Evolutionary conservation across 64 coral and sea anemone genomes (phyloP).

Genomic region (Porites lutea): DNA sequence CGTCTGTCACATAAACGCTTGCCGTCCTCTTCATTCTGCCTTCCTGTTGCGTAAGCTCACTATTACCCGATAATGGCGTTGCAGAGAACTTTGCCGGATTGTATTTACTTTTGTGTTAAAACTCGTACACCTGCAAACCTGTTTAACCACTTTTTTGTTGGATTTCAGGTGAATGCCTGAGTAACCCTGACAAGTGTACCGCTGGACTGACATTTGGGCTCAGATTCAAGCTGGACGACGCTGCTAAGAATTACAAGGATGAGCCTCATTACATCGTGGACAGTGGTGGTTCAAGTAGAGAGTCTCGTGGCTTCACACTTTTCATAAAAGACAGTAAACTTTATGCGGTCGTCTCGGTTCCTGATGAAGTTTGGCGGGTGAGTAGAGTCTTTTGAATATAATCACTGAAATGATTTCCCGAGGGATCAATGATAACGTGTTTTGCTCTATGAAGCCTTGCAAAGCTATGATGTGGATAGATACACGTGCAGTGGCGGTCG

Average conservation of each 20-base stretch:
- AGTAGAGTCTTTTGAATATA: background rate
- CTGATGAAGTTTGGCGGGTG: constrained; percentile 88
- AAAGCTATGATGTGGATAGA: no score
- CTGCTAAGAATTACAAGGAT: constrained; percentile 67
- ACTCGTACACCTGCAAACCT: background rate
- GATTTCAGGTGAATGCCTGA: constrained; percentile 78
- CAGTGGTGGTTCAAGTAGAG: constrained; percentile 82
- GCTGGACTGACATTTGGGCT: constrained; percentile 85
- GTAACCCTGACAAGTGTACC: constrained; percentile 85
- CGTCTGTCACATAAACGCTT: no score
- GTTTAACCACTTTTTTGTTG: background rate
- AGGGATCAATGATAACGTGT: no score
- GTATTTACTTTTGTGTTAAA: no score
- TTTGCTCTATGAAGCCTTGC: no score
- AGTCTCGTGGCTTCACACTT: constrained; percentile 86
- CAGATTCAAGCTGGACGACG: constrained; percentile 92
- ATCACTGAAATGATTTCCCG: no score
- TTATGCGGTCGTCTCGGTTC: constrained; percentile 78
- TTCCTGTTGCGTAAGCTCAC: no score
- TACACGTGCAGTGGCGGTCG: no score
- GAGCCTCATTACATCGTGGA: constrained; percentile 91
- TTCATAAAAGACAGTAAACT: constrained; percentile 81
- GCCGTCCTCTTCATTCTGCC: no score
- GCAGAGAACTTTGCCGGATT: no score
- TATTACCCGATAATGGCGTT: no score